Percentiles rank a stretch among this genome's conserved stretches.
These are phyloP conservation scores for Ischnura elegans DNA, from an alignment of 2,888 invertebrate species.

Conservation along the genomic window DNA sequence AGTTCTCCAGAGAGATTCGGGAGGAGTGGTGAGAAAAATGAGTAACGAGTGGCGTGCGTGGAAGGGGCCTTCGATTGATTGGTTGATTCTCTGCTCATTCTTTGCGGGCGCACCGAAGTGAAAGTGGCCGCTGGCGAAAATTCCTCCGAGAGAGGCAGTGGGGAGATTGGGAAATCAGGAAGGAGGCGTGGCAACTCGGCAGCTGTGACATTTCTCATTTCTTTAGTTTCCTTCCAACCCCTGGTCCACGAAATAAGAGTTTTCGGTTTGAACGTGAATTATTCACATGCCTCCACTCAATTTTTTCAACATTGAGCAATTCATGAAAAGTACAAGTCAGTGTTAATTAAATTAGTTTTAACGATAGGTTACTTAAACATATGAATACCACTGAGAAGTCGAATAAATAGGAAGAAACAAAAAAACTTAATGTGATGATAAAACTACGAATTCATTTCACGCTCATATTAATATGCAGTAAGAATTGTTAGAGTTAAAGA, in stretches of 20 bases:
- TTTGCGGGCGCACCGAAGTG: background rate
- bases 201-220: background rate
- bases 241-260: background rate
- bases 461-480: too few species aligned
- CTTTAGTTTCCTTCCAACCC: background rate
- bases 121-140: background rate
- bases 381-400: too few species aligned
- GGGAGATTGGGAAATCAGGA: background rate
- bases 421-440: too few species aligned
- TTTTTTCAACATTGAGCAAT: too few species aligned
- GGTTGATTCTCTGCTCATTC: slow-evolving; percentile 20
- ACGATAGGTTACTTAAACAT: too few species aligned
- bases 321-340: too few species aligned
- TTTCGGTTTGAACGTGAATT: too few species aligned
- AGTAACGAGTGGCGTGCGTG: background rate
- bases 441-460: too few species aligned
- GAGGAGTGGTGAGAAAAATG: background rate
- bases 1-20: background rate
- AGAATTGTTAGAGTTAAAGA: too few species aligned
- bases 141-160: background rate
- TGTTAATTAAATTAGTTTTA: too few species aligned
- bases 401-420: too few species aligned
- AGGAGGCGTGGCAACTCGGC: background rate
- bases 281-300: too few species aligned
- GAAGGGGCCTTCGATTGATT: background rate